A percentile compares a stretch with the other conserved stretches of the same genome.
These are phyloP conservation scores for Brachyistius frenatus DNA, from an alignment of 2,113 vertebrate genomes.

Conservation along the genomic window DNA sequence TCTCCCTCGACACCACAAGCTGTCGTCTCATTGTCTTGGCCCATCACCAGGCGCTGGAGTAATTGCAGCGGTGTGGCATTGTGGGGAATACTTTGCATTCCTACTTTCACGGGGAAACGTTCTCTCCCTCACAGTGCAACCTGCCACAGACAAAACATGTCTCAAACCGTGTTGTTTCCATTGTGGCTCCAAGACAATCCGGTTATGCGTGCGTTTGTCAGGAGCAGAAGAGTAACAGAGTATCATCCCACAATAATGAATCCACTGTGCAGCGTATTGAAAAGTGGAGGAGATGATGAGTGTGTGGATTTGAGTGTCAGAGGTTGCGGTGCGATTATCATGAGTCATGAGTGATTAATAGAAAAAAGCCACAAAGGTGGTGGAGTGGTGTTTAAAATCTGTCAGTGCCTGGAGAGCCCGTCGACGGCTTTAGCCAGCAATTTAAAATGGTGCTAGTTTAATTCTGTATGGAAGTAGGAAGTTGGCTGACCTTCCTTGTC, in stretches of 20 bases:
- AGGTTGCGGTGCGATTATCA: slow-evolving; percentile 9
- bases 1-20: slow-evolving; percentile 72
- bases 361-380: slow-evolving; percentile 22
- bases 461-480: slow-evolving; percentile 19
- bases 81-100: slow-evolving; percentile 84
- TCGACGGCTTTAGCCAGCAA: not conserved
- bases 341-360: slow-evolving; percentile 11
- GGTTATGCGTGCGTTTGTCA: slow-evolving; percentile 25
- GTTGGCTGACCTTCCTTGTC: slow-evolving; percentile 8
- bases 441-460: slow-evolving; percentile 19
- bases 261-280: slow-evolving; percentile 9
- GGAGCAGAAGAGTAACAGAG: slow-evolving; percentile 11
- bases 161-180: slow-evolving; percentile 57
- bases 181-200: slow-evolving; percentile 46
- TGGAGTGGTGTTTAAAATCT: slow-evolving; percentile 17
- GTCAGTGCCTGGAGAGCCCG: not conserved
- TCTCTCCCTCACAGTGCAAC: slow-evolving; percentile 69
- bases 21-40: slow-evolving; percentile 84
- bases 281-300: not conserved
- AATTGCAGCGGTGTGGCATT: slow-evolving; percentile 84
- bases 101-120: slow-evolving; percentile 80
- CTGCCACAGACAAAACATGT: slow-evolving; percentile 76
- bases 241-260: slow-evolving; percentile 30
- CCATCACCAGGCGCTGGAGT: slow-evolving; percentile 76
- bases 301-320: slow-evolving; percentile 4